Evolutionary conservation across 2,113 vertebrate species (phyloP), one percentile per base, ranked within the genome.

Genomic region (Spea bombifrons): DNA sequence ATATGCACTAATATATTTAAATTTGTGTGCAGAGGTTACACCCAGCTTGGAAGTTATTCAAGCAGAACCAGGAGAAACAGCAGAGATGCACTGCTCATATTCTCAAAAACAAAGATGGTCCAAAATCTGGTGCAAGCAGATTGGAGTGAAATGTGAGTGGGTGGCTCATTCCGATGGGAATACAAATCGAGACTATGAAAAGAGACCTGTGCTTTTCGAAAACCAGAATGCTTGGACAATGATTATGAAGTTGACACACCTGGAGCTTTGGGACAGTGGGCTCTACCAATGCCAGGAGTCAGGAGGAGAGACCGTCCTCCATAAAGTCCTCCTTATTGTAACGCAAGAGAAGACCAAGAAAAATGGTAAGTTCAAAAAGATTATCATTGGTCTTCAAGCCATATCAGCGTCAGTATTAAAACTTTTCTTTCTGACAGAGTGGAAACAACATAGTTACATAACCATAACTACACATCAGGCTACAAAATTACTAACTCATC

Each of bases 221-320:
- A 43, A 80, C 57, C 44, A 43, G 9, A 16, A 73, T 49, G 16
- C 65, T 10, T 16, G 45, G 30, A 45, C 15, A 16, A 46, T 73
- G 44, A 59, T 15, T 15, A 57, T 80, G 71, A 57, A 43, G 15
- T 12, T 80, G 4, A 30, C 44, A 61, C 52, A 67, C 3, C n/a
- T 80, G 49, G 77, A 80, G 48, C 45, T 80, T 7, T 80, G 77
- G 77, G 77, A 80, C n/a, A 80, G 44, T 43, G 77, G 77, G 8
- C 45, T 80, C 5, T 80, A 80, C 16, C 52, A 59, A 6, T 80
- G 77, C 45, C 9, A 16, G 17, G 71, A 80, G 47, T 72, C 71
- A 4, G 70, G 71, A 12, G 52, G 52, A 4, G 5, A 43, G 10
- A 73, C 50, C 2, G n/a, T 80, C 9, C 17, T 80, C 7, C 52